Conservation (phyloP, 1,140 invertebrate genomes). For the Euwallacea fornicatus region DNA sequence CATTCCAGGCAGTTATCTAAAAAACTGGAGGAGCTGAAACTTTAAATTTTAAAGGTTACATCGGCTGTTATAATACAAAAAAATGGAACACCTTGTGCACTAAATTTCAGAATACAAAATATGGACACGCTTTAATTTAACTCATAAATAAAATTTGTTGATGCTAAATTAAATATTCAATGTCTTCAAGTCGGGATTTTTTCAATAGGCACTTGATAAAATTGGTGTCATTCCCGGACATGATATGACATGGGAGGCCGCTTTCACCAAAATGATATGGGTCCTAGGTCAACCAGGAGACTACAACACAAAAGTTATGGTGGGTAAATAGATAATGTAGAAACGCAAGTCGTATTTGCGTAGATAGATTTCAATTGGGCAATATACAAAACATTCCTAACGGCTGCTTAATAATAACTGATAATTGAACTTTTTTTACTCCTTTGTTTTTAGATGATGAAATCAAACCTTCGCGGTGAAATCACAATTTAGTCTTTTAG, state of each 20-base stretch:
- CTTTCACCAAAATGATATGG: conserved; percentile 88
- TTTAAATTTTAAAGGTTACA: not conserved
- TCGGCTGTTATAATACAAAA: no score
- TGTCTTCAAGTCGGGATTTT: conserved; percentile 9
- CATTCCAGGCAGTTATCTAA: conserved; percentile 7
- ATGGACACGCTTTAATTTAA: not conserved
- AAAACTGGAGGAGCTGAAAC: not conserved
- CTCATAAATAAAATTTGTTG: not conserved
- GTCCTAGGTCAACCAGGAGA: conserved; percentile 61
- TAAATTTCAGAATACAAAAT: no score
- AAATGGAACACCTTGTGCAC: no score
- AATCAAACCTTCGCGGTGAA: conserved; percentile 73
- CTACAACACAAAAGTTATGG: conserved; percentile 25
- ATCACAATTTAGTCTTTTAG: conserved; percentile 55
- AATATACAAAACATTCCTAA: not conserved
- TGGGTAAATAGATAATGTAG: not conserved
- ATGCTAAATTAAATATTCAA: no score
- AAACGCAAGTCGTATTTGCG: not conserved
- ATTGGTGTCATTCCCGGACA: conserved; percentile 83
- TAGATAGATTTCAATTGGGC: not conserved
- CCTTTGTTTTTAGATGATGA: conserved; percentile 68
- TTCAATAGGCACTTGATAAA: conserved; percentile 43
- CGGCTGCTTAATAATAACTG: not conserved
- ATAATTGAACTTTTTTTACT: not conserved
- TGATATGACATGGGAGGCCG: conserved; percentile 96